These are phyloP conservation scores for Pygoscelis adeliae DNA, from an alignment of 2,113 vertebrate species.

Conservation along the genomic window DNA sequence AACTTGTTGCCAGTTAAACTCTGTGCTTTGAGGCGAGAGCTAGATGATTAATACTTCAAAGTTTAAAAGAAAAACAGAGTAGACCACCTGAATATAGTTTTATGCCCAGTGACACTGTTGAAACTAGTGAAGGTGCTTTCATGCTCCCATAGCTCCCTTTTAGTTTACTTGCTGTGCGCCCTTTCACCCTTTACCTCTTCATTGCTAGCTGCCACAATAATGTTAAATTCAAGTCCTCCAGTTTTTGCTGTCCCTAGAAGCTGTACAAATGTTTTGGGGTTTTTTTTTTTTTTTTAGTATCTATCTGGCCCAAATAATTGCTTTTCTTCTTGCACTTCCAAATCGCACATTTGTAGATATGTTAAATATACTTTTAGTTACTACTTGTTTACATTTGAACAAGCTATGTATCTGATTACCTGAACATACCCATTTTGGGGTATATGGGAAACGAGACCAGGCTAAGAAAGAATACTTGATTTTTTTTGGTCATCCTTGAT, in stretches of 20 bases:
- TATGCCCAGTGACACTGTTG: neutral
- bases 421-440: neutral
- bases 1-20: neutral
- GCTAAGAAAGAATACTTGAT: rapidly evolving
- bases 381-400: neutral
- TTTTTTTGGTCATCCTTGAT: neutral
- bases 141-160: neutral
- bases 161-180: neutral
- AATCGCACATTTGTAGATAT: neutral
- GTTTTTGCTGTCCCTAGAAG: neutral
- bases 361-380: neutral
- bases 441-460: neutral
- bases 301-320: neutral
- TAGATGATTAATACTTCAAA: neutral
- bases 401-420: neutral
- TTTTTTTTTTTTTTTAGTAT: neutral
- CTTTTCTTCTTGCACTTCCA: neutral
- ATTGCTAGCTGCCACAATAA: neutral
- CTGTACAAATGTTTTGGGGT: neutral
- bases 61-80: neutral
- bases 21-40: neutral
- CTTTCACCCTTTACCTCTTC: neutral
- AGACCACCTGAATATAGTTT: neutral
- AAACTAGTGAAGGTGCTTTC: neutral
- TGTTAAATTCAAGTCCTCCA: neutral